Evolutionary conservation across 2,797 vertebrate genomes (phyloP).

Genomic region (Chaunax sp.): DNA sequence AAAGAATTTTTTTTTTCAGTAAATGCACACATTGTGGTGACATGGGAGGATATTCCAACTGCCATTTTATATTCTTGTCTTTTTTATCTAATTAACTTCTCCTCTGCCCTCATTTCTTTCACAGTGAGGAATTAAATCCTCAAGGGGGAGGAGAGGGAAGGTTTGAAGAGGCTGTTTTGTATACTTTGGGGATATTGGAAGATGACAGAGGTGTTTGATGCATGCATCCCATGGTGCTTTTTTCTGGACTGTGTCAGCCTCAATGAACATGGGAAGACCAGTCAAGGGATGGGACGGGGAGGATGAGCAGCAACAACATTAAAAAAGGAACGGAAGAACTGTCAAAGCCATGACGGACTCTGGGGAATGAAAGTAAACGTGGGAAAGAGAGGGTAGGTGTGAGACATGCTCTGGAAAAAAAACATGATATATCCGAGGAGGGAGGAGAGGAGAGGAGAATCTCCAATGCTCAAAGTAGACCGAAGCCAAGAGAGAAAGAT

Average conservation of each 20-base stretch:
- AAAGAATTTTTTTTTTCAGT: slow-evolving; percentile 29
- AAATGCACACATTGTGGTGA: slow-evolving; percentile 6
- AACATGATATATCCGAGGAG: slow-evolving; percentile 20
- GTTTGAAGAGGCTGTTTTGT: slow-evolving; percentile 48
- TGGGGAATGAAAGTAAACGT: slow-evolving; percentile 31
- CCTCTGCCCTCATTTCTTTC: slow-evolving; percentile 39
- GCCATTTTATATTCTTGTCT: slow-evolving; percentile 69
- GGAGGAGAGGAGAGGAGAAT: slow-evolving; percentile 16
- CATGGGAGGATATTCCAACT: slow-evolving; percentile 52
- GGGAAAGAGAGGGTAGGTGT: slow-evolving; percentile 13
- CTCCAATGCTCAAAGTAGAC: slow-evolving; percentile 22
- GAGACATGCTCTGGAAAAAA: slow-evolving; percentile 25
- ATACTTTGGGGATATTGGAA: slow-evolving; percentile 51
- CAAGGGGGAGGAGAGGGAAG: slow-evolving; percentile 18
- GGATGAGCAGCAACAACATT: slow-evolving; percentile 47
- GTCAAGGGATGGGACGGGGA: slow-evolving; percentile 17
- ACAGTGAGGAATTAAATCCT: slow-evolving; percentile 38
- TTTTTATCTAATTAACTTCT: slow-evolving; percentile 49
- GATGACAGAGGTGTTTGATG: slow-evolving; percentile 58
- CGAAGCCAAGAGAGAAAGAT: slow-evolving; percentile 43
- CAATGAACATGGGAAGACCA: slow-evolving; percentile 27
- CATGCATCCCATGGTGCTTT: slow-evolving; percentile 73
- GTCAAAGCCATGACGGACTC: slow-evolving; percentile 56
- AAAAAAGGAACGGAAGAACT: slow-evolving; percentile 70
- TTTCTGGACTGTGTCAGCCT: slow-evolving; percentile 69